Base-by-base conservation (phyloP, 1,140 invertebrate species). In the Achatina immaculata region DNA sequence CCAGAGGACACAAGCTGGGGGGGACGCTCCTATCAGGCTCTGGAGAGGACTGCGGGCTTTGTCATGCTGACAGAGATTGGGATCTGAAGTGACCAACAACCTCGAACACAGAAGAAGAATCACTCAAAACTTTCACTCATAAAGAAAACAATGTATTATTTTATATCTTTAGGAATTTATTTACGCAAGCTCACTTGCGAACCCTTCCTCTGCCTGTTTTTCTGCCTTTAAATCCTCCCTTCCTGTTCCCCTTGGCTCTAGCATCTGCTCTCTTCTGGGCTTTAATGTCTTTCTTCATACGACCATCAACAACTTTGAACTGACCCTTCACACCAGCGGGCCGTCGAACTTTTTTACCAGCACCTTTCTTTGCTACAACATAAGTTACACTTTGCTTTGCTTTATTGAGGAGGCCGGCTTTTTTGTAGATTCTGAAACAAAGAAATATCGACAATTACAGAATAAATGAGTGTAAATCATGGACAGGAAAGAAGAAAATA, bases 221-320 rank as follows among this genome's bases (percentile, higher is more conserved):
- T n/a, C 7, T 34, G 19, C 78, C 78, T 45, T 80, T 80, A 24
- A 55, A 55, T 55, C 40, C 24, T 43, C 76, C 62, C 16, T 43
- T 65, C 48, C 71, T 69, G 28, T 36, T 75, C 21, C 51, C 58
- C 42, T 40, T 73, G 28, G 71, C 11, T 28, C 40, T 58, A 7
- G 75, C 24, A 24, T 81, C 71, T 81, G 43, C 69, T 83, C 75
- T 84, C 73, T 86, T 80, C 62, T 83, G 83, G 82, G 40, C 77
- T 62, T 94, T 93, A 82, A 95, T 92, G 90, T 99, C 98, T 92
- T 99, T 99, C 91, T 99, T 99, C 95, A 99, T 95, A 81, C 98
- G 92, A 7, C 94, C 94, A 94, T 99, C 98, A 0, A 99, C 98
- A 3, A 99, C 94, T 90, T 96, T 98, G 90, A 96, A 99, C 21